Evolutionary conservation across 2,113 vertebrate species (phyloP).

Genomic region (Menidia beryllina): DNA sequence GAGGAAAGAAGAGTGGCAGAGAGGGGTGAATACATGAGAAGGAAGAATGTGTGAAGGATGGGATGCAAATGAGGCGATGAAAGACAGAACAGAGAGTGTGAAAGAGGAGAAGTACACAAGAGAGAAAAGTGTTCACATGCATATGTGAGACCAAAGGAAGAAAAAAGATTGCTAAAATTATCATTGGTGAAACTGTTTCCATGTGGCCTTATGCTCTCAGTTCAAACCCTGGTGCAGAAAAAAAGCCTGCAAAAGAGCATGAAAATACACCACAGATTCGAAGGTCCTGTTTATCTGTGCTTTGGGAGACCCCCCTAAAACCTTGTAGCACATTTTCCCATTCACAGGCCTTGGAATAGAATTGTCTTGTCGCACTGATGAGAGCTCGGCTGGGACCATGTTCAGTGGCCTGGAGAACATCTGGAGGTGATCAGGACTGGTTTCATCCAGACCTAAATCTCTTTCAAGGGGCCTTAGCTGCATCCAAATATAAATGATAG

Average conservation of each 20-base stretch:
- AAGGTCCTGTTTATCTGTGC: constrained; percentile 17
- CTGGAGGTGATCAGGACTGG: constrained; percentile 71
- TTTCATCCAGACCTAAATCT: constrained; percentile 44
- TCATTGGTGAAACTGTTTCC: constrained; percentile 73
- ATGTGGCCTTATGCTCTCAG: constrained; percentile 58
- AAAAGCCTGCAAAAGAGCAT: constrained; percentile 32
- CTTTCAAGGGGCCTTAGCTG: constrained; percentile 35
- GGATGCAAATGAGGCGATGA: constrained; percentile 12
- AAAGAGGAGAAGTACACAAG: not conserved
- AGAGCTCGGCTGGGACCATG: constrained; percentile 30
- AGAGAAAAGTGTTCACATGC: constrained; percentile 7
- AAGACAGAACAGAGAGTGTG: constrained; percentile 12
- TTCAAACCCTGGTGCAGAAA: constrained; percentile 28
- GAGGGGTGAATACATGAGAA: not conserved
- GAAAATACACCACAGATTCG: constrained; percentile 54
- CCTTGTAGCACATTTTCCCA: constrained; percentile 19
- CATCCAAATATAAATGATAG: constrained; percentile 50
- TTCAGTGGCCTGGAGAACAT: constrained; percentile 59
- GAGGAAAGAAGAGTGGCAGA: not conserved
- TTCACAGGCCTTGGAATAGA: constrained; percentile 30
- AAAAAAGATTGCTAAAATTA: constrained; percentile 67
- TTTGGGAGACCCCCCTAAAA: constrained; percentile 15
- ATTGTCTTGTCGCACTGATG: constrained; percentile 29
- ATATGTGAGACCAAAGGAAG: constrained; percentile 23
- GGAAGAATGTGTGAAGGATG: constrained; percentile 26